These are phyloP conservation scores for Fissipunctia ypsillon DNA, from an alignment of 2,888 invertebrate genomes.

Conservation along the genomic window DNA sequence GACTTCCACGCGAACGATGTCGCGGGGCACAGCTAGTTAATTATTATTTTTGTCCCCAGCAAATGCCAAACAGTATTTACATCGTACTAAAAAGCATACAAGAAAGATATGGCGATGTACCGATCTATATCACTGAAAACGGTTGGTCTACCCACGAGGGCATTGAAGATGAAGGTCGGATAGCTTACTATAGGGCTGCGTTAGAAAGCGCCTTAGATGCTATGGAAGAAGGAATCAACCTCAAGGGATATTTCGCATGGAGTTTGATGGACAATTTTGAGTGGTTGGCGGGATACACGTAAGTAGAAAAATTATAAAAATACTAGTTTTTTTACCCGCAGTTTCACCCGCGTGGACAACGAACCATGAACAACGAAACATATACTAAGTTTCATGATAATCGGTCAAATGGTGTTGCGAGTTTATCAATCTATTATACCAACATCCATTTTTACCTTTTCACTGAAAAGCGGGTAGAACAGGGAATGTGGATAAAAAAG, in stretches of 20 bases:
- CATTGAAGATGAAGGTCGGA: slow-evolving; percentile 83
- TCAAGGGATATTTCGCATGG: slow-evolving; percentile 91
- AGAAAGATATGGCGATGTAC: slow-evolving; percentile 85
- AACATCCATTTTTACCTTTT: background rate
- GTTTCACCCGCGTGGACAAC: background rate
- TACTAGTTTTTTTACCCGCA: background rate
- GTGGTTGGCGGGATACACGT: slow-evolving; percentile 91
- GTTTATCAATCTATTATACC: background rate
- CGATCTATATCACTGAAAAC: slow-evolving; percentile 91
- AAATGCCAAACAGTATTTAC: slow-evolving; percentile 90
- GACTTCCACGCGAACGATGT: too few species aligned
- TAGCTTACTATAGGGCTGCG: slow-evolving; percentile 82
- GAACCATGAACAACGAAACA: background rate
- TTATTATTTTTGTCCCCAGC: slow-evolving; percentile 69
- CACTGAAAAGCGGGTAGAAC: background rate
- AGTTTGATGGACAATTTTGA: slow-evolving; percentile 92
- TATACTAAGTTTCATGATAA: background rate
- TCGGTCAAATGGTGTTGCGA: background rate
- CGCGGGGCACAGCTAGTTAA: too few species aligned
- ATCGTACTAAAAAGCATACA: slow-evolving; percentile 88
- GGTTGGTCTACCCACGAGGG: slow-evolving; percentile 85
- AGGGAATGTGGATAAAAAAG: background rate
- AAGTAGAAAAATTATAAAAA: slow-evolving; percentile 66
- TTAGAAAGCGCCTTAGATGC: slow-evolving; percentile 82
- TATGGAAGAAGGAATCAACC: slow-evolving; percentile 83